Evolutionary conservation across 2,888 invertebrate genomes (phyloP).

Genomic region (Lepidocyrtoides sp.): DNA sequence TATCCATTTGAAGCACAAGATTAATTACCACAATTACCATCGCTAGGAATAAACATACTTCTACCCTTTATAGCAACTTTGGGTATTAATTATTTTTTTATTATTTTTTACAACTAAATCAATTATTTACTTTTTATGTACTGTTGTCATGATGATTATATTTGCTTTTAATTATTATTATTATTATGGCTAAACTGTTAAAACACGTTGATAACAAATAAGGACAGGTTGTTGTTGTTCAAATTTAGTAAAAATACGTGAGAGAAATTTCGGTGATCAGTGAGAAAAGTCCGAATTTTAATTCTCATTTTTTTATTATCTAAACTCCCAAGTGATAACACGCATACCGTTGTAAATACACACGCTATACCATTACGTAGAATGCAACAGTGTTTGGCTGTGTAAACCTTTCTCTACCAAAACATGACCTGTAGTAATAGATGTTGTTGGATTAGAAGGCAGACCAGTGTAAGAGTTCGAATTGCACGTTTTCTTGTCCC

Average conservation of each 20-base stretch:
- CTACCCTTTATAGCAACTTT: neutral
- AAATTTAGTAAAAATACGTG: neutral
- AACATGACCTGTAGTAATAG: too few species aligned
- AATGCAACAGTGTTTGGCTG: too few species aligned
- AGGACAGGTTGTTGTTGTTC: neutral
- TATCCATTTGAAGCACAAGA: neutral
- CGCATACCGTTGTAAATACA: too few species aligned
- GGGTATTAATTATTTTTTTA: neutral
- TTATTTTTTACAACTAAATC: neutral
- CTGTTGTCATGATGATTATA: neutral
- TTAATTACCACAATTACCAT: neutral
- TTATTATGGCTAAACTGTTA: neutral
- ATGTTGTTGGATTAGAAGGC: too few species aligned
- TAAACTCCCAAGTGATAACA: conserved; percentile 1
- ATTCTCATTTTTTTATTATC: conserved; percentile 24
- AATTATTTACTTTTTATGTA: neutral
- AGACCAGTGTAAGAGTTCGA: neutral
- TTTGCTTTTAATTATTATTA: neutral
- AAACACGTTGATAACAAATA: neutral
- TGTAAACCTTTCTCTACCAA: too few species aligned
- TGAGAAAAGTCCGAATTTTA: neutral
- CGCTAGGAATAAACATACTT: neutral
- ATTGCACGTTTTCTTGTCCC: conserved; percentile 2
- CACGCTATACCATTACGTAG: too few species aligned
- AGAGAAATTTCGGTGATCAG: neutral